Conservation (phyloP, 2,113 vertebrate species). For the Furnarius figulus region DNA sequence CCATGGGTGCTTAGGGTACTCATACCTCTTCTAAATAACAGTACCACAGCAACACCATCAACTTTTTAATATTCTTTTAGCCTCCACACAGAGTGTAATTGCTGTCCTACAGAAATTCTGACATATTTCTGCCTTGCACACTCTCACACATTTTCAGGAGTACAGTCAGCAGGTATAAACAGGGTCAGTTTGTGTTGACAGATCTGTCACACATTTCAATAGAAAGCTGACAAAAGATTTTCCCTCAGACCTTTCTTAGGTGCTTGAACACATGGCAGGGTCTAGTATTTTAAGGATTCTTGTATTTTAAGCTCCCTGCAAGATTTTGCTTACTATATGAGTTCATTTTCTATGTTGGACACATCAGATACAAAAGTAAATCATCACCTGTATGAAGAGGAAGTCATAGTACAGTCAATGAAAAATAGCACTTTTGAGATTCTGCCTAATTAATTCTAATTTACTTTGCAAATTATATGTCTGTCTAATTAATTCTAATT, state of each 20-base stretch:
- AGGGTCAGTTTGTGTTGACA: neutral
- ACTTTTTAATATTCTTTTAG: neutral
- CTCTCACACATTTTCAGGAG: neutral
- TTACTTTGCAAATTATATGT: neutral
- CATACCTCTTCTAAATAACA: accelerated
- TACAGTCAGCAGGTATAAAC: neutral
- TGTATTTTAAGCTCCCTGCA: neutral
- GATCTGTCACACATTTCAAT: neutral
- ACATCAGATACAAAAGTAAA: neutral
- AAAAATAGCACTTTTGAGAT: neutral
- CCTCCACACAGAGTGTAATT: neutral
- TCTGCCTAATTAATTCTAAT: neutral
- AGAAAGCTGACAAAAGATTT: neutral
- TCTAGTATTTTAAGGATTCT: neutral
- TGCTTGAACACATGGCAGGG: neutral
- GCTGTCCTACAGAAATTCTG: neutral
- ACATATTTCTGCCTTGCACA: neutral
- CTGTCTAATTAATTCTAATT: neutral
- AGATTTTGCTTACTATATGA: neutral
- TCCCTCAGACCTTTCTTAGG: neutral
- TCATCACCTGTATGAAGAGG: neutral
- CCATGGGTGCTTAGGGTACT: neutral
- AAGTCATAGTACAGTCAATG: neutral
- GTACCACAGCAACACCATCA: neutral
- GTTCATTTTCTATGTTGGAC: neutral